These are phyloP conservation scores for Drosophila parthenogenetica DNA, from an alignment of 2,888 invertebrate genomes.

Conservation along the genomic window DNA sequence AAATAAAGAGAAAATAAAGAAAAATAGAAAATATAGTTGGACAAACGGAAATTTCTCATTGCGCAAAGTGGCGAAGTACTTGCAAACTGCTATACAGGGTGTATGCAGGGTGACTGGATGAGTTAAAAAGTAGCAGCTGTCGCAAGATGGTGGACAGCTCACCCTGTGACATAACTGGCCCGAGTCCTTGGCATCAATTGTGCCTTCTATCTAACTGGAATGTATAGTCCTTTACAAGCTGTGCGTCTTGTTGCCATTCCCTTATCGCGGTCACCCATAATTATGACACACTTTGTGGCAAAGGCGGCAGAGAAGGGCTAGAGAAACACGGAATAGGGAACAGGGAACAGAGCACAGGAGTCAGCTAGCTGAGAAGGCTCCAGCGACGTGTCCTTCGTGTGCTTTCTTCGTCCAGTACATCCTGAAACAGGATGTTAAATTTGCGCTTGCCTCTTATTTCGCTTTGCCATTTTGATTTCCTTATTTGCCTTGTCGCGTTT, in stretches of 20 bases:
- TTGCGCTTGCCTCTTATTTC: slow-evolving; percentile 76
- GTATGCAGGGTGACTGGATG: slow-evolving; percentile 59
- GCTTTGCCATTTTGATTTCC: slow-evolving; percentile 77
- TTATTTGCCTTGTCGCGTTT: slow-evolving; percentile 75
- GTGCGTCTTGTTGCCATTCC: slow-evolving; percentile 55
- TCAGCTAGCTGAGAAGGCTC: background rate
- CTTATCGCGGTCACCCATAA: slow-evolving; percentile 77
- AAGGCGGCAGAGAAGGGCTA: background rate
- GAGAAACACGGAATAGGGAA: background rate
- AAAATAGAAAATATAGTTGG: slow-evolving; percentile 52
- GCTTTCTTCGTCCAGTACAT: slow-evolving; percentile 56
- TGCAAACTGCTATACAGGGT: background rate
- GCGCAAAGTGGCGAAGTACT: slow-evolving; percentile 68
- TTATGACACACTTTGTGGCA: slow-evolving; percentile 74
- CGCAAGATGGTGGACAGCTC: slow-evolving; percentile 1
- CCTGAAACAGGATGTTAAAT: slow-evolving; percentile 79
- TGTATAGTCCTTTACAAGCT: slow-evolving; percentile 54
- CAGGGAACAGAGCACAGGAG: background rate
- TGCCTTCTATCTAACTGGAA: slow-evolving; percentile 52
- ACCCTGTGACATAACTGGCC: slow-evolving; percentile 35
- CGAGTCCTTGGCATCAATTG: slow-evolving; percentile 77
- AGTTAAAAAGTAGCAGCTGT: slow-evolving; percentile 1
- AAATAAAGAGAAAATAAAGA: slow-evolving; percentile 6
- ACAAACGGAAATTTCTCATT: slow-evolving; percentile 77
- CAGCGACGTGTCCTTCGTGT: slow-evolving; percentile 28